A percentile compares a stretch with the other conserved stretches of the same genome.
Evolutionary conservation across 1,140 invertebrate species (phyloP).

Genomic region (Eulimnadia texana): DNA sequence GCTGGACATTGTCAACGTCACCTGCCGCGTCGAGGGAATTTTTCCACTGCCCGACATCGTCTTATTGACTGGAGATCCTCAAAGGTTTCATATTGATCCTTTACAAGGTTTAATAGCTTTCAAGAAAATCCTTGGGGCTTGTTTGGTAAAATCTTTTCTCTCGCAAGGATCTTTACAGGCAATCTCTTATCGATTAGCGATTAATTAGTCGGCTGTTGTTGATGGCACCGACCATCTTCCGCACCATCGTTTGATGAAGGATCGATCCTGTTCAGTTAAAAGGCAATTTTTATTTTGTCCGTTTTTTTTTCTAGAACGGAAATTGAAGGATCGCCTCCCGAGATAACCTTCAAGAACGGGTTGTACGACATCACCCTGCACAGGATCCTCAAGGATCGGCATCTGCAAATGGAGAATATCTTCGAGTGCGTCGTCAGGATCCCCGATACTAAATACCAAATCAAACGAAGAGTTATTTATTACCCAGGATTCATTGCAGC

Average conservation of each 20-base stretch:
- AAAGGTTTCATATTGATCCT: neutral
- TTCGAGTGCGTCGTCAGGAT: conserved; percentile 14
- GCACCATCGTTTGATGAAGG: too few species aligned
- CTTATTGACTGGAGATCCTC: conserved; percentile 14
- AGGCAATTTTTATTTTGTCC: neutral
- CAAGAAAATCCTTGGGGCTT: too few species aligned
- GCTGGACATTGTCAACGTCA: conserved; percentile 19
- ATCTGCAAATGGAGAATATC: conserved; percentile 4
- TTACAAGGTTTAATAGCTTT: too few species aligned
- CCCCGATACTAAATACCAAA: conserved; percentile 14
- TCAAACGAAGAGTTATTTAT: conserved; percentile 10
- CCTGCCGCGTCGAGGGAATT: conserved; percentile 20
- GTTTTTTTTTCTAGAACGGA: neutral
- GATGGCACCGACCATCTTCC: neutral
- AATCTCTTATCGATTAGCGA: neutral
- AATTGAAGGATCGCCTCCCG: conserved; percentile 3
- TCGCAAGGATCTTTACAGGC: too few species aligned
- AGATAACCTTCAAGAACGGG: conserved; percentile 3
- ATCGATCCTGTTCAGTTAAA: too few species aligned
- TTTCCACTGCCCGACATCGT: conserved; percentile 20
- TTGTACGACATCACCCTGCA: conserved; percentile 13
- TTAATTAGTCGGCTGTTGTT: neutral
- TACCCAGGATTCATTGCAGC: conserved; percentile 3
- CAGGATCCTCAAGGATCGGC: conserved; percentile 2
- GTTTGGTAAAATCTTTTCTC: too few species aligned